Percentiles rank a stretch among this genome's conserved stretches.
These are phyloP conservation scores for Callocephalon fimbriatum DNA, from an alignment of 2,113 vertebrate species.

Conservation along the genomic window DNA sequence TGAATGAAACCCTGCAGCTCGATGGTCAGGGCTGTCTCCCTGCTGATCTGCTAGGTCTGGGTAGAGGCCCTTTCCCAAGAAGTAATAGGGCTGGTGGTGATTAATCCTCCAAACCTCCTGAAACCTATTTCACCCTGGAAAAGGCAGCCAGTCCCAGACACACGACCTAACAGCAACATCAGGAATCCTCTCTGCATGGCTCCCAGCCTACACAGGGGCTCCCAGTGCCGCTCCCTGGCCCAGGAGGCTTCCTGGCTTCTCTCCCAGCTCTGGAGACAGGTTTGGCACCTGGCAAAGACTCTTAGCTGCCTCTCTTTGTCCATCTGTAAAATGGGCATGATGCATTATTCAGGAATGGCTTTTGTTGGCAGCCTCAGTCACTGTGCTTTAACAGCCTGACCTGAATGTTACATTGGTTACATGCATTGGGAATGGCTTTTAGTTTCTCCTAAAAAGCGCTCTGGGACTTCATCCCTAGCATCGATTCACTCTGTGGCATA, in stretches of 20 bases:
- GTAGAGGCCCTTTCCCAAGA: background rate
- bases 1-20: background rate
- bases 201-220: background rate
- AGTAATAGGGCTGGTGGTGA: background rate
- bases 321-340: background rate
- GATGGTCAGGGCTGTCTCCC: background rate
- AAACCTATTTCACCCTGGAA: background rate
- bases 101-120: background rate
- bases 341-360: background rate
- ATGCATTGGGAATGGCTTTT: accelerated
- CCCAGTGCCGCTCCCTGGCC: background rate
- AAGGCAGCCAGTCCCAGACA: background rate
- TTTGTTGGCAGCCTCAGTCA: background rate
- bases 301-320: background rate
- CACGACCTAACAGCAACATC: background rate
- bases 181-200: background rate
- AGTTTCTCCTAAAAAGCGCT: background rate
- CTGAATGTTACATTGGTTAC: accelerated
- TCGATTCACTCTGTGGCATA: background rate
- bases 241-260: background rate
- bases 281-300: background rate
- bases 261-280: background rate
- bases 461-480: too few relatives aligned
- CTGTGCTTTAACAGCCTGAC: background rate
- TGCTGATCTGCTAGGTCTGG: accelerated